phyloP scores from a whole-genome alignment of 2,888 invertebrate species.

The Lasioglossum calceatum region DNA sequence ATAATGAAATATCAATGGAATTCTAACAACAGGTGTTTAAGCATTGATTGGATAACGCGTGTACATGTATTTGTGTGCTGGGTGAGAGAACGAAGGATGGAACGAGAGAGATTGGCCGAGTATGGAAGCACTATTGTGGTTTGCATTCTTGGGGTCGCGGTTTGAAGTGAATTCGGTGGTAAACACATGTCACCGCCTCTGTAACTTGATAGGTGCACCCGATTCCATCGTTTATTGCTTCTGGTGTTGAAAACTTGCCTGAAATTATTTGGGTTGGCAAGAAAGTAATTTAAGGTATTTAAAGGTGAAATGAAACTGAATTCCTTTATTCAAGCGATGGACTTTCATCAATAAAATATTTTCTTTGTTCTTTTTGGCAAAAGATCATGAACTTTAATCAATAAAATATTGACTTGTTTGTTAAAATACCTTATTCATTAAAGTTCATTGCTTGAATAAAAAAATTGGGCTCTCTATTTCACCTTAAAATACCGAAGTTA shows the following conservation, averaged over 20 bases:
- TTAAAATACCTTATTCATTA: too few species aligned
- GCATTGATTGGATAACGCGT: background rate
- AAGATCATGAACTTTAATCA: too few species aligned
- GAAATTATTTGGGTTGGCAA: background rate
- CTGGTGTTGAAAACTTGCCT: background rate
- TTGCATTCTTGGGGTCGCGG: background rate
- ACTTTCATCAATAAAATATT: too few species aligned
- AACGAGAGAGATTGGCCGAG: background rate
- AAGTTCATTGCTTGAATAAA: too few species aligned
- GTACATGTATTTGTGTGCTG: background rate
- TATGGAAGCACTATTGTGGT: background rate
- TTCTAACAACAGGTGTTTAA: background rate
- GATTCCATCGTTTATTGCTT: background rate
- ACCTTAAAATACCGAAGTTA: too few species aligned
- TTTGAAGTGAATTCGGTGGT: background rate
- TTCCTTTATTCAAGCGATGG: too few species aligned
- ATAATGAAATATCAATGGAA: background rate
- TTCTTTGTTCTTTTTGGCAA: too few species aligned
- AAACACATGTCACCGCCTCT: background rate
- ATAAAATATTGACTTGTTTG: too few species aligned
- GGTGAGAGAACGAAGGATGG: background rate
- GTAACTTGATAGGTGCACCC: background rate
- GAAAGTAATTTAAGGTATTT: too few species aligned
- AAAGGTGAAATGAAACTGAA: too few species aligned
- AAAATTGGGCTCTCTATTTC: too few species aligned